Evolutionary conservation across 2,888 invertebrate species (phyloP), one percentile per base, ranked within the genome.

Genomic region (Amphipoea oculea): DNA sequence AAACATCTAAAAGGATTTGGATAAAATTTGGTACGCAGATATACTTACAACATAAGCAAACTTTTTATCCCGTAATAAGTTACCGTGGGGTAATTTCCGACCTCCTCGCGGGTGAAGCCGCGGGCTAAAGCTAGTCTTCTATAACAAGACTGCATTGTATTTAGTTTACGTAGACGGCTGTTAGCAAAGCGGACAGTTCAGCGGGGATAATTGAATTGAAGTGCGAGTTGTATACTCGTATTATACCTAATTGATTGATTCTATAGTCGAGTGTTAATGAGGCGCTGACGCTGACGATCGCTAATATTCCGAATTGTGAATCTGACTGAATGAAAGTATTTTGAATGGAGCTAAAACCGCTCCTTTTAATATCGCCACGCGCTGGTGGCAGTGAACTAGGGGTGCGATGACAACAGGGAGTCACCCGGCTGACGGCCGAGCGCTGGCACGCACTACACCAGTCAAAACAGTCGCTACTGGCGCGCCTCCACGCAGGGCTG

Each of bases 161-260:
- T 69, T 57, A 68, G 75, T 74, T 72, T 72, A 65, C 12, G n/a
- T 51, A 76, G 69, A 67, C 40, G 29, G n/a, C 71, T 60, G 68
- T 80, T 29, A 73, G 29, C 20, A 54, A 51, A 72, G 36, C 48
- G 14, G 54, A 69, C 48, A 60, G 57, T 78, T 48, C 14, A 69
- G 65, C 14, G 40, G 63, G 70, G 70, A 42, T 57, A 73, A 73
- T 73, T 75, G 48, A 75, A 80, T 77, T 14, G n/a, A 79, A 65
- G 20, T 63, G 63, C 6, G 17, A 67, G 48, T 68, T 70, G n/a
- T 68, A 73, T 63, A n/a, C n/a, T n/a, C n/a, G n/a, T n/a, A 67
- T 36, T 23, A 14, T 36, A 69, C 29, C 7, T 36, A 40, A 54
- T 54, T 54, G 54, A 54, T 54, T 54, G 54, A 54, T 54, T 70